A percentile compares a stretch with the other conserved stretches of the same genome.
phyloP scores from a whole-genome alignment of 2,797 vertebrate species.

The Rhadinocentrus ornatus region DNA sequence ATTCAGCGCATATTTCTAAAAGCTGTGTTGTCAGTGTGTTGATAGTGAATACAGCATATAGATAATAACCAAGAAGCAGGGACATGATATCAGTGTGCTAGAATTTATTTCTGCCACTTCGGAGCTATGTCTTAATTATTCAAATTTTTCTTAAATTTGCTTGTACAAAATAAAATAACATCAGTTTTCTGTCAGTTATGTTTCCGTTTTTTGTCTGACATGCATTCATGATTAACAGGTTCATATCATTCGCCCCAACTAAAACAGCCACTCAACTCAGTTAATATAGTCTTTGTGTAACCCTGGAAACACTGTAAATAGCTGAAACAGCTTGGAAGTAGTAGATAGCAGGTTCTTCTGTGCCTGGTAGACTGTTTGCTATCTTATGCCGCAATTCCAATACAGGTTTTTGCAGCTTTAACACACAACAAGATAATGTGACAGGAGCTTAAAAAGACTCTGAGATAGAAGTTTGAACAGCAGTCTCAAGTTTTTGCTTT shows the following conservation, averaged over 20 bases:
- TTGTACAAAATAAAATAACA: background rate
- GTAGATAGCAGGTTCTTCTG: slow-evolving; percentile 4
- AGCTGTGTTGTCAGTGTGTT: slow-evolving; percentile 23
- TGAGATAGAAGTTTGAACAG: background rate
- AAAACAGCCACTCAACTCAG: slow-evolving; percentile 44
- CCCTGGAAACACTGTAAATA: slow-evolving; percentile 35
- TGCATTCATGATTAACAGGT: slow-evolving; percentile 32
- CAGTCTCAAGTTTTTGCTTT: background rate
- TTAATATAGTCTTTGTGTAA: slow-evolving; percentile 36
- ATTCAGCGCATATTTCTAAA: slow-evolving; percentile 25
- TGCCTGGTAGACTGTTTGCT: background rate
- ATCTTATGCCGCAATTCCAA: slow-evolving; percentile 1
- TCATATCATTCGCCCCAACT: slow-evolving; percentile 30
- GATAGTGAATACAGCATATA: slow-evolving; percentile 16
- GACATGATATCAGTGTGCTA: background rate
- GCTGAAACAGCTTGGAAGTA: slow-evolving; percentile 12
- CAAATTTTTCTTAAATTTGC: background rate
- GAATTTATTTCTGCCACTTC: slow-evolving; percentile 18
- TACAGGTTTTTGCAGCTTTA: background rate
- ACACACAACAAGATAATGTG: background rate
- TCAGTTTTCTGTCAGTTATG: background rate
- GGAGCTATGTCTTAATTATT: background rate
- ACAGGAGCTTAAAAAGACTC: background rate
- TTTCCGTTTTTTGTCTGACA: slow-evolving; percentile 14
- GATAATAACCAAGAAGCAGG: slow-evolving; percentile 8